Conservation (phyloP, 2,797 vertebrate species). For the Pseudopleuronectes americanus region DNA sequence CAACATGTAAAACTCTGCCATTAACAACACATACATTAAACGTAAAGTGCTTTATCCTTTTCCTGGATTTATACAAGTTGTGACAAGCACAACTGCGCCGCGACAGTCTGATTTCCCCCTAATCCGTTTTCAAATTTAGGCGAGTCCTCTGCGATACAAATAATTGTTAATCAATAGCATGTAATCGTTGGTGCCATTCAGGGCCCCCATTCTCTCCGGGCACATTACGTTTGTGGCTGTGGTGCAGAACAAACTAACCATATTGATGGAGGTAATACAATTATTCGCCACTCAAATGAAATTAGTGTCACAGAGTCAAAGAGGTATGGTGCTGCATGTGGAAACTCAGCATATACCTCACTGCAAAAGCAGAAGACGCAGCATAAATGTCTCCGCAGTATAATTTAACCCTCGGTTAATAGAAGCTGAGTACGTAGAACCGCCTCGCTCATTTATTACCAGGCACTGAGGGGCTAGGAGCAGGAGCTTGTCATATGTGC, state of each 20-base stretch:
- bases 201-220: slow-evolving; percentile 49
- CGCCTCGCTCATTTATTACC: slow-evolving; percentile 49
- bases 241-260: slow-evolving; percentile 60
- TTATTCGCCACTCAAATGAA: slow-evolving; percentile 69
- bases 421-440: slow-evolving; percentile 41
- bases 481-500: slow-evolving; percentile 38
- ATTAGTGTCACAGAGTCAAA: slow-evolving; percentile 67
- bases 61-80: neutral
- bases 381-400: slow-evolving; percentile 30
- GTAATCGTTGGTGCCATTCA: slow-evolving; percentile 57
- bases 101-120: neutral
- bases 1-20: slow-evolving; percentile 2
- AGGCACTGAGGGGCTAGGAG: slow-evolving; percentile 44
- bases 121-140: slow-evolving; percentile 10
- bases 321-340: slow-evolving; percentile 18
- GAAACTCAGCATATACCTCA: neutral
- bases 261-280: slow-evolving; percentile 71
- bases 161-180: slow-evolving; percentile 53
- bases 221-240: slow-evolving; percentile 51
- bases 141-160: slow-evolving; percentile 10
- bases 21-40: no score
- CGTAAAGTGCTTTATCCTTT: neutral
- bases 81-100: neutral
- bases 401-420: slow-evolving; percentile 51
- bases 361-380: slow-evolving; percentile 19